phyloP scores from a whole-genome alignment of 1,140 invertebrate species.

The Brachionus manjavacas region DNA sequence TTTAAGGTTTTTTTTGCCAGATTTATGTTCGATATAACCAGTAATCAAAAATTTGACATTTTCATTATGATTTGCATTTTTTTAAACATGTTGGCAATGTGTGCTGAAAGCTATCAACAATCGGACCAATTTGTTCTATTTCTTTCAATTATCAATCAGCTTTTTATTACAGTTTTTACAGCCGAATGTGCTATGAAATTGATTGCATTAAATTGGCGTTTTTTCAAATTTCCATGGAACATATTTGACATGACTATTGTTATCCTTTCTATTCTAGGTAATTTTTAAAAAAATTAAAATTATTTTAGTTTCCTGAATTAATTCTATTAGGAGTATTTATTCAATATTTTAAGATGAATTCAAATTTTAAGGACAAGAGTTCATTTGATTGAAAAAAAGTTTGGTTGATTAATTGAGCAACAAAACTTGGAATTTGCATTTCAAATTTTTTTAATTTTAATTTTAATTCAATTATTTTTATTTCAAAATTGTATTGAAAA shows the following conservation, averaged over 20 bases:
- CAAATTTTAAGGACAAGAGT: too few relatives aligned
- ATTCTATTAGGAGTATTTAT: too few relatives aligned
- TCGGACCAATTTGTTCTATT: constrained; percentile 71
- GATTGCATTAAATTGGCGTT: constrained; percentile 90
- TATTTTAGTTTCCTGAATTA: too few relatives aligned
- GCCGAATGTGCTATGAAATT: constrained; percentile 94
- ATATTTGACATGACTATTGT: constrained; percentile 98
- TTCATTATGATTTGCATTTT: constrained; percentile 98
- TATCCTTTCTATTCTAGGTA: constrained; percentile 92
- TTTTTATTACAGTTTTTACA: constrained; percentile 97
- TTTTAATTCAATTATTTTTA: too few relatives aligned
- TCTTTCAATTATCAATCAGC: constrained; percentile 83
- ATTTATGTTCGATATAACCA: constrained; percentile 91
- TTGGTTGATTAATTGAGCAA: too few relatives aligned
- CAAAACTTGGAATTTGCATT: too few relatives aligned
- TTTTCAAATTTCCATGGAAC: constrained; percentile 99
- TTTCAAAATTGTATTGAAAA: too few relatives aligned
- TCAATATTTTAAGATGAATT: too few relatives aligned
- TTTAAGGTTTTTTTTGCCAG: constrained; percentile 86
- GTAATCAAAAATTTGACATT: constrained; percentile 98
- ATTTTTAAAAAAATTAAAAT: too few relatives aligned
- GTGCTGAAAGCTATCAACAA: constrained; percentile 88
- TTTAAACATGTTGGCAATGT: constrained; percentile 97
- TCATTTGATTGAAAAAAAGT: too few relatives aligned
- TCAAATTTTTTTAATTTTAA: too few relatives aligned